Percentiles rank a stretch among this genome's conserved stretches.
These are phyloP conservation scores for Edolisoma coerulescens DNA, from an alignment of 2,113 vertebrate genomes.

Conservation along the genomic window DNA sequence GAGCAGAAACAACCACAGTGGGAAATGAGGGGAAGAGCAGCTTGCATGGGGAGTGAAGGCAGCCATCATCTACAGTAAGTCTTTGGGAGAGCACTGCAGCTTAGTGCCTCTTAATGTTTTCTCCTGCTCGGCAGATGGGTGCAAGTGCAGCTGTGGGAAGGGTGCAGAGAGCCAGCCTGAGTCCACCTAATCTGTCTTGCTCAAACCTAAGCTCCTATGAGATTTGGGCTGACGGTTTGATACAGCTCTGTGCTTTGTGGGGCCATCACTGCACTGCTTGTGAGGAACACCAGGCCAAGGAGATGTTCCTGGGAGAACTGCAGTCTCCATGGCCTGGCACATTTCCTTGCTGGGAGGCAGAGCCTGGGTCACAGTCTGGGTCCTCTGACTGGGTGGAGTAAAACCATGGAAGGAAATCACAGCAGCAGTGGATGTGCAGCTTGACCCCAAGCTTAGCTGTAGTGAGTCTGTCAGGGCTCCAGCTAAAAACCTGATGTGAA, in stretches of 20 bases:
- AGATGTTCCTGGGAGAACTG: neutral
- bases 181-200: neutral
- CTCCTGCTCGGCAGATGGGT: neutral
- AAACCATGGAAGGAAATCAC: neutral
- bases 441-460: neutral
- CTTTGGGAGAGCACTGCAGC: neutral
- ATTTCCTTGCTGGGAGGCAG: neutral
- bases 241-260: neutral
- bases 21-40: neutral
- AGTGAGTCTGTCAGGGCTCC: neutral
- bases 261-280: neutral
- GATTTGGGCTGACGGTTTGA: neutral
- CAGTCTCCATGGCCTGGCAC: neutral
- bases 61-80: neutral
- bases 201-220: neutral
- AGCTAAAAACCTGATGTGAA: neutral
- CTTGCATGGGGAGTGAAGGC: neutral
- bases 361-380: neutral
- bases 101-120: neutral
- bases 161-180: neutral
- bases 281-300: neutral
- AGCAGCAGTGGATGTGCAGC: neutral
- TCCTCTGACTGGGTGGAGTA: neutral
- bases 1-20: neutral
- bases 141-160: neutral